Evolutionary conservation across 2,797 vertebrate species (phyloP).

Genomic region (Mallotus villosus): DNA sequence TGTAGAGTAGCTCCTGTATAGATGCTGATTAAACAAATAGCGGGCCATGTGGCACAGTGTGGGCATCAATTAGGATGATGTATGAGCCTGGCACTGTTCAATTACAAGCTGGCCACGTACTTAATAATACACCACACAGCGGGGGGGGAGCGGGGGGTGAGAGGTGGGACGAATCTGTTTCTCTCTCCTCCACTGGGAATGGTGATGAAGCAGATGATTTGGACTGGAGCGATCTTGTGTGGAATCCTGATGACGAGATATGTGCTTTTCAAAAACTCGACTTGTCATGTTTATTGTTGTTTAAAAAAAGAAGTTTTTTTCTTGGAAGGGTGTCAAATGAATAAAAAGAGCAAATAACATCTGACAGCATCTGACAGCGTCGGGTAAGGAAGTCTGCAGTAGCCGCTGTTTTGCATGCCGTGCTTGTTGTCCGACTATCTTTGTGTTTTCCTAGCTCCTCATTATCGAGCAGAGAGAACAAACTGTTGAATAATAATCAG

Average conservation of each 20-base stretch:
- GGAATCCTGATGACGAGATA: background rate
- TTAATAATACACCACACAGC: slow-evolving; percentile 42
- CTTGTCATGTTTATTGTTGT: background rate
- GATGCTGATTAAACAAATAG: slow-evolving; percentile 34
- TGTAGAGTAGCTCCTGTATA: slow-evolving; percentile 14
- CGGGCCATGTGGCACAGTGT: slow-evolving; percentile 35
- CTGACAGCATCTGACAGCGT: background rate
- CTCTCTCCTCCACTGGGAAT: no score
- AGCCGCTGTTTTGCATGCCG: background rate
- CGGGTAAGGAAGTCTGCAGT: background rate
- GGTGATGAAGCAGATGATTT: no score
- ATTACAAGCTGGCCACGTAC: slow-evolving; percentile 39
- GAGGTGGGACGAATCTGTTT: no score
- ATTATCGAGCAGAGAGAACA: background rate
- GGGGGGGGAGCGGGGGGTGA: slow-evolving; percentile 18
- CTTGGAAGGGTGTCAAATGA: background rate
- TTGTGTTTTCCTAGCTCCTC: background rate
- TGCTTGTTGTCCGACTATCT: background rate
- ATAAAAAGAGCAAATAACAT: background rate
- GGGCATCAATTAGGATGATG: slow-evolving; percentile 54
- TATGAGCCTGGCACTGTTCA: slow-evolving; percentile 39
- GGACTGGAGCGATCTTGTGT: no score
- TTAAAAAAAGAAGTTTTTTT: slow-evolving; percentile 2
- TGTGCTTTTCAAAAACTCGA: background rate
- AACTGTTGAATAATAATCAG: slow-evolving; percentile 37